Base-by-base conservation (phyloP, 2,797 vertebrate genomes). In the Propithecus deckenii region DNA sequence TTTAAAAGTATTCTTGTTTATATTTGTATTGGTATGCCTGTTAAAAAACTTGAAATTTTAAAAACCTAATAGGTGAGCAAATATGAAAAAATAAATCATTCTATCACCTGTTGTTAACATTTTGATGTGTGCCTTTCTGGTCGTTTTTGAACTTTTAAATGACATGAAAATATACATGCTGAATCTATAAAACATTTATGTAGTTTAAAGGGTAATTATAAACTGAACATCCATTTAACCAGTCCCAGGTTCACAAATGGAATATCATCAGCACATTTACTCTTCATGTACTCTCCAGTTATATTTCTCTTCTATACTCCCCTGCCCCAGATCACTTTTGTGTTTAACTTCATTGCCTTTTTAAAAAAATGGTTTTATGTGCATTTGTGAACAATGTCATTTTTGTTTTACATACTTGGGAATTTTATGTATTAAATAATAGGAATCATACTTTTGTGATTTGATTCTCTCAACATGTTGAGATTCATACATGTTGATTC, bases 121-220 rank as follows among this genome's bases (percentile, higher is more conserved):
- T 95, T 90, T 83, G 43, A 84, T 76, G 23, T 50, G 32, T 71
- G 22, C n/a, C 32, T 89, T 87, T 94, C 59, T 86, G 38, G 38
- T 79, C 32, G 79, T 61, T 94, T 75, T 52, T 92, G 43, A 76
- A 63, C 59, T 83, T 79, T 41, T 91, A 93, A 59, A 48, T 89
- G 46, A 43, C 14, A 61, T 90, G n/a, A 89, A 86, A 69, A 74
- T 92, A 72, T 78, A 69, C 75, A 22, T 55, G 20, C 25, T 85
- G 35, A 78, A 67, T 79, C 22, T 96, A 18, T 84, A 50, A 72
- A 65, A 92, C 14, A 86, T 74, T 59, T 75, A 38, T 14, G 1
- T 81, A 67, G 48, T 57, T 95, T 80, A 76, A 94, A 89, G 50
- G 84, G 28, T 84, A 88, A 76, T 65, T 94, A 57, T 75, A 86